A percentile compares a stretch with the other conserved stretches of the same genome.
These are phyloP conservation scores for Ophioderma brevispina DNA, from an alignment of 35 echinoderm and acorn worm genomes.

Conservation along the genomic window DNA sequence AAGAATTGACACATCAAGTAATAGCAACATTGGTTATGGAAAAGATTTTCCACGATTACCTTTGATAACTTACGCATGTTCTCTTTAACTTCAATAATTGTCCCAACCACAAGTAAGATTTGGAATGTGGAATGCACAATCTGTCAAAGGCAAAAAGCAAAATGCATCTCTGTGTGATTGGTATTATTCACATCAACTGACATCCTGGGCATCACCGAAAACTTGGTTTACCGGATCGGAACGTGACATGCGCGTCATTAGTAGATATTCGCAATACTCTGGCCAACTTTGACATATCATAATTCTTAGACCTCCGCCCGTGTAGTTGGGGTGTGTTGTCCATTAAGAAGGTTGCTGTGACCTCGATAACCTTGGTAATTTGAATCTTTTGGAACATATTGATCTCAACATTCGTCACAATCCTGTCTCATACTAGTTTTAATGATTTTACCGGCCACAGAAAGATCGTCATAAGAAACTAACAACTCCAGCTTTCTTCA, in stretches of 20 bases:
- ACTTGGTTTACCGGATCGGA: conserved; percentile 41
- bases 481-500: not conserved
- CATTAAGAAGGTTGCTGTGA: conserved; percentile 25
- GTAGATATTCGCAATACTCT: conserved; percentile 6
- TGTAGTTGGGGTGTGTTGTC: conserved; percentile 40
- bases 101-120: not conserved
- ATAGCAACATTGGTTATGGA: not conserved
- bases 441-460: not conserved
- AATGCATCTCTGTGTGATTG: conserved; percentile 41
- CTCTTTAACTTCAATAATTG: not conserved
- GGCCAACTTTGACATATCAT: conserved; percentile 25
- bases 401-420: not conserved
- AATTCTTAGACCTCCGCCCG: not conserved
- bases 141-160: conserved; percentile 8
- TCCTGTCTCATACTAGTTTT: not conserved
- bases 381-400: conserved; percentile 26
- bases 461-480: not conserved
- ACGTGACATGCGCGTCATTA: conserved; percentile 15
- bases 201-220: conserved; percentile 55
- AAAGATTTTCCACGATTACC: not conserved
- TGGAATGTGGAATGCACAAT: conserved; percentile 45
- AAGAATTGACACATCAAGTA: too few species aligned
- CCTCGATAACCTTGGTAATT: not conserved
- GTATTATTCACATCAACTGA: conserved; percentile 4
- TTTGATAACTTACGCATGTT: not conserved